A percentile compares a stretch with the other conserved stretches of the same genome.
Conservation (phyloP, 2,113 vertebrate species). For the Rhinoptilus africanus region DNA sequence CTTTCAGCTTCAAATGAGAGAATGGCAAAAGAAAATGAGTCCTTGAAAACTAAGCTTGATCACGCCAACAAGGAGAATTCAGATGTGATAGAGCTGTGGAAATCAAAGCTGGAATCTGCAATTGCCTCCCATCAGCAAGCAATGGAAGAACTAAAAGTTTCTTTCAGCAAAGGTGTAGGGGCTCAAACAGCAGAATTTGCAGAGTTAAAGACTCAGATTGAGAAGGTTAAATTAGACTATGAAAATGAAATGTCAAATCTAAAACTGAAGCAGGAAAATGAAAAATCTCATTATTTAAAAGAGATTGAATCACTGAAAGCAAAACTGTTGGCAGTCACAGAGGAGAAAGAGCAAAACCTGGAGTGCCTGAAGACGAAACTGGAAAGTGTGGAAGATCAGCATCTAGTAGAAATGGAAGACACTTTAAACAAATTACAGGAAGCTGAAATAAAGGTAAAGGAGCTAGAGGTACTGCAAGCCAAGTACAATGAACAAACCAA, state of each 20-base stretch:
- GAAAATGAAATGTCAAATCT: slow-evolving; percentile 76
- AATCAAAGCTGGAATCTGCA: slow-evolving; percentile 84
- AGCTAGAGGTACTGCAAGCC: slow-evolving; percentile 82
- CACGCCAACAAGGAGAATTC: slow-evolving; percentile 86
- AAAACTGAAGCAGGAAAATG: slow-evolving; percentile 71
- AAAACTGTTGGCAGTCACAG: slow-evolving; percentile 71
- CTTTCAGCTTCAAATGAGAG: slow-evolving; percentile 77
- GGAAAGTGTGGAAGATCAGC: slow-evolving; percentile 90
- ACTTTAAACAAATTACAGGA: slow-evolving; percentile 89
- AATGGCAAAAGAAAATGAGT: slow-evolving; percentile 86
- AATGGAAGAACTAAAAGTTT: slow-evolving; percentile 87
- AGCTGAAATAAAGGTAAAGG: slow-evolving; percentile 89
- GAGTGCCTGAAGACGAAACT: slow-evolving; percentile 81
- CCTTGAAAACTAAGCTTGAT: slow-evolving; percentile 80
- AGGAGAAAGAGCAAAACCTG: slow-evolving; percentile 85
- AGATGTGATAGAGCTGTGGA: slow-evolving; percentile 82
- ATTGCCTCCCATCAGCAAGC: slow-evolving; percentile 86
- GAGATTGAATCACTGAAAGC: slow-evolving; percentile 77
- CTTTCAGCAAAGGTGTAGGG: slow-evolving; percentile 83
- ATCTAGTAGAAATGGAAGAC: slow-evolving; percentile 98
- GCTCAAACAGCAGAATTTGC: slow-evolving; percentile 79
- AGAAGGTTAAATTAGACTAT: slow-evolving; percentile 82
- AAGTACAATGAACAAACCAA: slow-evolving; percentile 75
- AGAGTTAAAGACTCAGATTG: slow-evolving; percentile 82
- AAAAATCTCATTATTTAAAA: slow-evolving; percentile 62